Percentiles rank a stretch among this genome's conserved stretches.
Conservation (phyloP, 2,888 invertebrate genomes). For the Panzeria rudis region DNA sequence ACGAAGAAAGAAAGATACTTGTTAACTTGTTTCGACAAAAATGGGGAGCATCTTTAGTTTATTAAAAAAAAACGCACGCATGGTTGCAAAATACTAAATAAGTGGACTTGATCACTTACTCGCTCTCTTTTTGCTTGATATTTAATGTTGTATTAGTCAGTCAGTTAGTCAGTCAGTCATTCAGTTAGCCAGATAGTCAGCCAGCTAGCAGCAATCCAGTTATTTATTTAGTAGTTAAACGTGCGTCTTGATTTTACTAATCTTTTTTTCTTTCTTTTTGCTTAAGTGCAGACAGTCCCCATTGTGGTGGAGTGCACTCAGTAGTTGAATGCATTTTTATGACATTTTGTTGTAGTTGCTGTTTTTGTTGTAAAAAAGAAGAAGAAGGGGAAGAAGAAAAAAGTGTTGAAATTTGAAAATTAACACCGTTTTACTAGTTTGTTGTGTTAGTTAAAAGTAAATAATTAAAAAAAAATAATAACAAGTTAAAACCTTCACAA, state of each 20-base stretch:
- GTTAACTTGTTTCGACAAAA: conserved; percentile 58
- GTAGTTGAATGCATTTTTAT: conserved; percentile 11
- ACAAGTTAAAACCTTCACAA: conserved; percentile 8
- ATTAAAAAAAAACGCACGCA: conserved; percentile 63
- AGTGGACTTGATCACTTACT: conserved; percentile 33
- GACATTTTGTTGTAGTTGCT: conserved; percentile 18
- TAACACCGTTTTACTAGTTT: conserved; percentile 54
- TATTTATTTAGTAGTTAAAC: conserved; percentile 45
- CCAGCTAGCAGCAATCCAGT: background rate
- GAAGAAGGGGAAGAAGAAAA: background rate
- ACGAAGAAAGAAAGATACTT: conserved; percentile 26
- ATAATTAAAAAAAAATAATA: conserved; percentile 8
- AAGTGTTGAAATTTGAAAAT: conserved; percentile 61
- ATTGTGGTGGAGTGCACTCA: background rate
- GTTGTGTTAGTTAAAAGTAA: conserved; percentile 39
- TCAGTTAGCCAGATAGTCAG: background rate
- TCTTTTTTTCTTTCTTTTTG: conserved; percentile 14
- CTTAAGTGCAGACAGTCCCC: conserved; percentile 7
- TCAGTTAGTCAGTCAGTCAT: background rate
- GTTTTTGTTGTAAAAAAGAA: background rate
- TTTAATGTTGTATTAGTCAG: conserved; percentile 5
- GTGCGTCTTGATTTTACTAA: conserved; percentile 29
- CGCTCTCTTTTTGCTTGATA: conserved; percentile 8
- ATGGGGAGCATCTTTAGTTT: conserved; percentile 58
- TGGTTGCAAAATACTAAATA: conserved; percentile 55